Evolutionary conservation across 2,888 invertebrate genomes (phyloP), one percentile per base, ranked within the genome.

Genomic region (Phyllotreta cruciferae): DNA sequence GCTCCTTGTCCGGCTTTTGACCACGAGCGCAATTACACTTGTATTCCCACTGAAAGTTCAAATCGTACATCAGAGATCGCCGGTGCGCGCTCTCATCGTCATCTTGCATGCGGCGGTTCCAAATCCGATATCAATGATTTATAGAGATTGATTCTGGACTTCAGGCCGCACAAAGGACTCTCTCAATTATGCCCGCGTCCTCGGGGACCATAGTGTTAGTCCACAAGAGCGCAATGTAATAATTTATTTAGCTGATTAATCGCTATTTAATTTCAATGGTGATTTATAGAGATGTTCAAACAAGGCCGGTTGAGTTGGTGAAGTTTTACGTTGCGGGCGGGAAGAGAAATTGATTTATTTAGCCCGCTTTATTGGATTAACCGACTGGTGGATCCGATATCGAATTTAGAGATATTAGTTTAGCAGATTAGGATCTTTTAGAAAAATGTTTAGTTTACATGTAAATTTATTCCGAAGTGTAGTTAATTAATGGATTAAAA

Each of bases 161-260:
- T 8, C 14, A 11, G 37, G 37, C 38, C 37, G n/a, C 47, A 56
- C 47, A 37, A 38, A 50, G 50, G 8, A 14, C 50, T 34, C 38
- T 24, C 49, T 57, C 49, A 57, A 39, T 57, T 57, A 57, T 57
- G 49, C 49, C 49, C 24, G 35, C 38, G 34, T 13, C 58, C 58
- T 34, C 42, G 6, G 58, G 14, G 56, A 50, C 11, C 11, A 2
- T 35, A 10, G 24, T 24, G 41, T 8, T 13, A 50, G 39, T 24
- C 41, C 39, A 10, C 13, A 50, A 36, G 14, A 58, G 58, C 13
- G 14, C 36, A 50, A 58, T 41, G 13, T 50, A 41, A 58, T 58
- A 50, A 58, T 50, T 50, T 41, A 50, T 58, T 50, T 50, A 58
- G 14, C 50, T 58, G 58, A 58, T 58, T 58, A 58, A 58, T 50